These are phyloP conservation scores for Halcyon malimbica DNA, from an alignment of 2,113 vertebrate species.

Conservation along the genomic window DNA sequence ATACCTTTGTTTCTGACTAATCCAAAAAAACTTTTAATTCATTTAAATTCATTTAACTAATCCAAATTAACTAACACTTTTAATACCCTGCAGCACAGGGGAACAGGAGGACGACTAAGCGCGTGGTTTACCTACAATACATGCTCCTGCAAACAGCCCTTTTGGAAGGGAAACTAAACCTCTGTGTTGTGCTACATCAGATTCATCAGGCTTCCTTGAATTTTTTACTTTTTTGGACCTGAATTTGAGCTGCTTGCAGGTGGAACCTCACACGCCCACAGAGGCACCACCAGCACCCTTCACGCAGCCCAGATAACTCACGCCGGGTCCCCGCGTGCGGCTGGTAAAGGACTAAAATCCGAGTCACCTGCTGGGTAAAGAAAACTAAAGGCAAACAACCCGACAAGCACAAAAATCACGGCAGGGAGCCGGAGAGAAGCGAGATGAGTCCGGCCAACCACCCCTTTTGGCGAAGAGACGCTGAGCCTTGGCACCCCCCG, in stretches of 20 bases:
- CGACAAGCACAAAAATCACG: accelerated
- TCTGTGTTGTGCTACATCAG: neutral
- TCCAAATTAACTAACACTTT: neutral
- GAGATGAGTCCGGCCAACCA: neutral
- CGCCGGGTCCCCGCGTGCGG: accelerated
- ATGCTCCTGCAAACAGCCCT: neutral
- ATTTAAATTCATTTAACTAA: too few relatives aligned
- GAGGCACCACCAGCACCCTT: neutral
- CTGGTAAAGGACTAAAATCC: neutral
- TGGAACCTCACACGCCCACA: accelerated
- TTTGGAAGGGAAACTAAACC: neutral
- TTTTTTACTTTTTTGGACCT: neutral
- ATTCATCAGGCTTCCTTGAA: neutral
- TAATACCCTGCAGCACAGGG: accelerated
- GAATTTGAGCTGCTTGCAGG: neutral
- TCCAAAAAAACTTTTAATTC: neutral
- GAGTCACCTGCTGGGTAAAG: neutral
- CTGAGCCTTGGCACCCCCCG: accelerated
- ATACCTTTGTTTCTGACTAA: neutral
- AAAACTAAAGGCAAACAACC: neutral
- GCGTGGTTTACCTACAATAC: neutral
- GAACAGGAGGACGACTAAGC: neutral
- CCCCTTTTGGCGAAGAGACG: neutral
- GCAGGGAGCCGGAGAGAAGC: neutral
- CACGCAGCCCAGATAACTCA: neutral